Conservation (phyloP, 2,888 invertebrate species). For the Hirtodrosophila trivittata region DNA sequence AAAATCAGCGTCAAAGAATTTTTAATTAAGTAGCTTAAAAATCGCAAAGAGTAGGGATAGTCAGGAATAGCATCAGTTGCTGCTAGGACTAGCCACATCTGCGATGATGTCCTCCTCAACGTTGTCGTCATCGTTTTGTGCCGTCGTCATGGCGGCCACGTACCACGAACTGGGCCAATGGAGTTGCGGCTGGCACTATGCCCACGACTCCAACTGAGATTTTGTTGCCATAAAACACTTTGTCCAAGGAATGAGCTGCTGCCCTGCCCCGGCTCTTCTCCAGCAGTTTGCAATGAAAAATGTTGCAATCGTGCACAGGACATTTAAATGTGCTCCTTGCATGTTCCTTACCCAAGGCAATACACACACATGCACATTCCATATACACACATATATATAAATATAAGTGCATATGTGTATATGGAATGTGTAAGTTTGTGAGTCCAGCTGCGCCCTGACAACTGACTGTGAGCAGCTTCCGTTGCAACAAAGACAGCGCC, state of each 20-base stretch:
- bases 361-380: conserved; percentile 17
- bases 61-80: conserved; percentile 24
- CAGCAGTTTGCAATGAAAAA: conserved; percentile 65
- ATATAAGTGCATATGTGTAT: conserved; percentile 2
- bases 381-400: conserved; percentile 10
- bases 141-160: conserved; percentile 51
- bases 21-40: conserved; percentile 71
- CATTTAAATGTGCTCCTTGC: conserved; percentile 63
- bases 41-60: conserved; percentile 7
- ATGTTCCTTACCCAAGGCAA: conserved; percentile 39
- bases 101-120: conserved; percentile 41
- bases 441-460: conserved; percentile 63
- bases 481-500: conserved; percentile 40
- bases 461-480: conserved; percentile 55
- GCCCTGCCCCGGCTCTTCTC: conserved; percentile 1
- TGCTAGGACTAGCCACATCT: conserved; percentile 24
- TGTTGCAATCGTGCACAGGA: conserved; percentile 70
- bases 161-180: conserved; percentile 60
- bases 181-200: conserved; percentile 63
- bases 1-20: conserved; percentile 62
- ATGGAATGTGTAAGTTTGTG: conserved; percentile 1
- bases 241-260: conserved; percentile 22
- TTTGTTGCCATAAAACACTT: conserved; percentile 72
- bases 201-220: conserved; percentile 73
- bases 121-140: conserved; percentile 24